A percentile compares a stretch with the other conserved stretches of the same genome.
phyloP scores from a whole-genome alignment of 1,140 invertebrate species.

The Drosophila orena region DNA sequence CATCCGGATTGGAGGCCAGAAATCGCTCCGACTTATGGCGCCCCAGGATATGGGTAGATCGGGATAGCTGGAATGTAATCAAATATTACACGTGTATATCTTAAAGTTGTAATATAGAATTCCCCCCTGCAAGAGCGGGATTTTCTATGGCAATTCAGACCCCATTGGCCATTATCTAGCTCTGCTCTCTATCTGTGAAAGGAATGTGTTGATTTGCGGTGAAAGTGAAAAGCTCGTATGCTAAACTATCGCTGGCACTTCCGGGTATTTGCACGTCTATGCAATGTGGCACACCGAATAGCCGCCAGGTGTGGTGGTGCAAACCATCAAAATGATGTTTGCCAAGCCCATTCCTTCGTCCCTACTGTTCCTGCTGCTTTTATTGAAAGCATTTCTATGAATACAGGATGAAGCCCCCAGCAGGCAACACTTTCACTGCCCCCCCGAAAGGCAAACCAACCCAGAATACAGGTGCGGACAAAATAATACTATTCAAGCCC shows the following conservation, averaged over 20 bases:
- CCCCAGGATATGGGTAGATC: slow-evolving; percentile 89
- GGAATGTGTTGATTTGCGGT: slow-evolving; percentile 24
- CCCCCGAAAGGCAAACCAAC: slow-evolving; percentile 37
- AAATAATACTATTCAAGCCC: slow-evolving; percentile 2
- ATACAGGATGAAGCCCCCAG: slow-evolving; percentile 60
- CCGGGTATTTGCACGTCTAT: slow-evolving; percentile 47
- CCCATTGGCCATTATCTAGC: not conserved
- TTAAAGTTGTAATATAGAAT: not conserved
- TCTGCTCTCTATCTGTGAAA: not conserved
- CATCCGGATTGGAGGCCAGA: slow-evolving; percentile 90
- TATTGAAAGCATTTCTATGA: slow-evolving; percentile 69
- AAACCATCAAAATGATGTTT: slow-evolving; percentile 60
- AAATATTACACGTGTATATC: not conserved
- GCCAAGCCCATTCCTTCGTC: slow-evolving; percentile 34
- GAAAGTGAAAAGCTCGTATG: slow-evolving; percentile 43
- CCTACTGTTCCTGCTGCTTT: slow-evolving; percentile 39
- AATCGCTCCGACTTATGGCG: slow-evolving; percentile 92
- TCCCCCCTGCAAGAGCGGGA: not conserved
- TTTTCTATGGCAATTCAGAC: not conserved
- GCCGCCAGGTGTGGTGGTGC: slow-evolving; percentile 41
- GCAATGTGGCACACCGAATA: slow-evolving; percentile 64
- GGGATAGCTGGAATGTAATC: slow-evolving; percentile 57
- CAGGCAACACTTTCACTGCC: slow-evolving; percentile 68
- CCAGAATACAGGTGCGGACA: slow-evolving; percentile 32
- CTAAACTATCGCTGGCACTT: slow-evolving; percentile 42